Base-by-base conservation (phyloP, 2,113 vertebrate genomes). In the Entelurus aequoreus region DNA sequence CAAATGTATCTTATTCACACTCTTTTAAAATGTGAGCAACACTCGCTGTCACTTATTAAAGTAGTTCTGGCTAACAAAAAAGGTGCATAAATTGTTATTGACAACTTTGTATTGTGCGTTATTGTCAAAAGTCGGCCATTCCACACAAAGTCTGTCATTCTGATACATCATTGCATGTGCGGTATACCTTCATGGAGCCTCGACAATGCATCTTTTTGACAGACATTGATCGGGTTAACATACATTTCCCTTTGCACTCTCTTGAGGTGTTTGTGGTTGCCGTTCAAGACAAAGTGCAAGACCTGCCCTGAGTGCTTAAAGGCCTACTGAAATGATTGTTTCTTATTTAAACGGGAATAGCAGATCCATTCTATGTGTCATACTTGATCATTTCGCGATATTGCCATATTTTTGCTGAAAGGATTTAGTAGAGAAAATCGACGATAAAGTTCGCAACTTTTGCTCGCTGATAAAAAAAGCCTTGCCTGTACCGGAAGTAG, bases 211-310 rank as follows among this genome's bases (percentile, higher is more conserved):
- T 85, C 76, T 82, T 79, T 78, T 63, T 82, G 83, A 87, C 84
- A 79, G 63, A 36, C 71, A 86, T 86, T 86, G 84, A 89, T 60
- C 71, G 51, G 37, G 77, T 83, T 82, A 80, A 76, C 83, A 68
- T 84, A 75, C 71, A 84, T 78, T 80, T 82, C 68, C 57, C 72
- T 84, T 82, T 84, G 80, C 74, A 62, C 76, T 71, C 54, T 63
- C 76, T 71, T 80, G 72, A 81, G 81, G 75, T 82, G 75, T 88
- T 84, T 86, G 82, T 83, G 77, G 75, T 80, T 81, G 71, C 70
- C 78, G 78, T 79, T 79, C 80, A 81, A 74, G 76, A 73, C 56
- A 71, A 85, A 69, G 76, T 77, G 65, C 63, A 77, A 82, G 71
- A 66, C 77, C 66, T 77, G 79, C 79, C 71, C 81, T 66, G 47